These are phyloP conservation scores for Batillaria attramentaria DNA, from an alignment of 1,140 invertebrate genomes.

Conservation along the genomic window DNA sequence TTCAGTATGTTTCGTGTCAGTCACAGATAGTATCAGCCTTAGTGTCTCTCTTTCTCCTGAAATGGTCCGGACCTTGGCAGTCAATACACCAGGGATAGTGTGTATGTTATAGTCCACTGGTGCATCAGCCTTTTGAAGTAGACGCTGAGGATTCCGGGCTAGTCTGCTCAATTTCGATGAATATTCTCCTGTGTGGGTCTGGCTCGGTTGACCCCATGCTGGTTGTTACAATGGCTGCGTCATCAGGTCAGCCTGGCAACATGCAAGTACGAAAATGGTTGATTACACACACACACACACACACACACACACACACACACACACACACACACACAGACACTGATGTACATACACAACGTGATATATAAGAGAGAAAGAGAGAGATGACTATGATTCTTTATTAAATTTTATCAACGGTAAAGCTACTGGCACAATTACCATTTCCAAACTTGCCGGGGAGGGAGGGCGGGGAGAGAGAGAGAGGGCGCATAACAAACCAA, in stretches of 20 bases:
- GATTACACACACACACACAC: background rate
- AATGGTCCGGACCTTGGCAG: too few relatives aligned
- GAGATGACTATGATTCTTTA: background rate
- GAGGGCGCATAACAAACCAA: background rate
- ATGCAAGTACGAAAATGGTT: background rate
- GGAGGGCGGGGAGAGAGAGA: background rate
- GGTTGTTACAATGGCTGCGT: background rate
- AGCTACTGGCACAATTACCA: background rate
- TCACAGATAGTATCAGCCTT: background rate
- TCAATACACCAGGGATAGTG: too few relatives aligned
- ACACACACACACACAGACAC: background rate
- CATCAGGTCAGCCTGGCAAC: background rate
- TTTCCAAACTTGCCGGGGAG: background rate
- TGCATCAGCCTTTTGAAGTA: background rate
- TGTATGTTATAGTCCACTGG: too few relatives aligned
- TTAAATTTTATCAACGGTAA: background rate
- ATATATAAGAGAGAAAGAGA: background rate
- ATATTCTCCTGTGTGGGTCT: too few relatives aligned
- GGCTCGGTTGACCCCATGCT: too few relatives aligned
- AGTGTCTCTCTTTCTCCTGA: too few relatives aligned
- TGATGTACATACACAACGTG: background rate
- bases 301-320: conserved; percentile 2
- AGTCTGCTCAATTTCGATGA: background rate
- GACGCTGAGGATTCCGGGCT: background rate
- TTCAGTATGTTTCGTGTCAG: background rate